Base-by-base conservation (phyloP, 2,797 vertebrate species). In the Enoplosus armatus region DNA sequence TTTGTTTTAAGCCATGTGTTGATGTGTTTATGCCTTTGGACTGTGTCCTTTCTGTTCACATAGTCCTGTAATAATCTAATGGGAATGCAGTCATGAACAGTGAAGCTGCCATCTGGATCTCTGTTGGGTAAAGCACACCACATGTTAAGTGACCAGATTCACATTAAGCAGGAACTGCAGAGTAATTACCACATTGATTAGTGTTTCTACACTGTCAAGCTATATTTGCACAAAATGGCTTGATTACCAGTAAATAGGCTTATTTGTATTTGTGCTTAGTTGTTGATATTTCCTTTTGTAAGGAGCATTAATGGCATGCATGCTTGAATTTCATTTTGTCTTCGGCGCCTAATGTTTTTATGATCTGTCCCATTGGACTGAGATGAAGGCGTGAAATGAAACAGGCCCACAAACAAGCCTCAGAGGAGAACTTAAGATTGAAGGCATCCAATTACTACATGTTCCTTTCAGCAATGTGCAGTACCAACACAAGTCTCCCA, bases 381-480 rank as follows among this genome's bases (percentile, higher is more conserved):
- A 70, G 86, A 85, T 84, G 77, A 90, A 92, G 87, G 85, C 83
- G 39, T 90, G 83, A 93, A 91, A 94, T 88, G 75, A 91, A 87
- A 89, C 87, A 80, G 73, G 62, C 75, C 85, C 84, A 51, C 76
- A 89, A 92, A 91, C 79, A 83, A 84, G 87, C 83, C 92, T 89
- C 87, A 15, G 79, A 84, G 90, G 92, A 85, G 20, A 88, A 88
- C 61, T 89, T 91, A 81, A 81, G 80, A 92, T 78, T 83, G 87
- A 85, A 90, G 79, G 83, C 86, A 73, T 91, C 89, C 89, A 94
- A 94, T 94, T 93, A 95, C 79, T 86, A 85, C 83, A 73, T 72
- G 77, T 89, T 91, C 82, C 83, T 89, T 76, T 78, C 31, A 20
- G 85, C 69, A 18, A 68, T 76, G 74, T 69, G 71, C 63, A 62